phyloP scores from a whole-genome alignment of 2,113 vertebrate genomes.

The Mesembrinibis cayennensis region DNA sequence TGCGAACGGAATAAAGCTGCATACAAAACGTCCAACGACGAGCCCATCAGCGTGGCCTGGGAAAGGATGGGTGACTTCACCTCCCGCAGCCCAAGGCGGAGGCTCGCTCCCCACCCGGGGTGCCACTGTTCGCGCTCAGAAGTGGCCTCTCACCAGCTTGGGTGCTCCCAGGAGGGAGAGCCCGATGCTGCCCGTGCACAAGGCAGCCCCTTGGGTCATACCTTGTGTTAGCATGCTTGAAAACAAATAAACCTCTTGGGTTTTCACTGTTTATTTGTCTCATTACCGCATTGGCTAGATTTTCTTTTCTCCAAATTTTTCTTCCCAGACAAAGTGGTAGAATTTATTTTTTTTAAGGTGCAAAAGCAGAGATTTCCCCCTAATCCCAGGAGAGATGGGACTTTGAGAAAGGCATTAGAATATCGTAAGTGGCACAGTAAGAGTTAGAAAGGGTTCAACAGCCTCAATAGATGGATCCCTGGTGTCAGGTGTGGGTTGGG shows the following conservation, averaged over 20 bases:
- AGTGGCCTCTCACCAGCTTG: not conserved
- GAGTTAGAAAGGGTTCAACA: not conserved
- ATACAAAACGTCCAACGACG: accelerated
- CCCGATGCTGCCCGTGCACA: not conserved
- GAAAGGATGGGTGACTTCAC: not conserved
- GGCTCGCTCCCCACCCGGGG: not conserved
- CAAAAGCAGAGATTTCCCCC: not conserved
- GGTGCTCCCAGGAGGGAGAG: not conserved
- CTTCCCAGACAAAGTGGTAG: not conserved
- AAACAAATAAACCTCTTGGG: not conserved
- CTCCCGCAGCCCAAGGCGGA: not conserved
- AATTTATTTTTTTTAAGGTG: not conserved
- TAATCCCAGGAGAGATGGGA: not conserved
- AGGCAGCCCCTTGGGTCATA: not conserved
- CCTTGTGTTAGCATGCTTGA: not conserved
- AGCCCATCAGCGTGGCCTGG: not conserved
- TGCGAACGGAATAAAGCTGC: not conserved
- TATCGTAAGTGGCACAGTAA: too few relatives aligned
- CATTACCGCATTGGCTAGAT: not conserved
- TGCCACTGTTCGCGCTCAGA: not conserved
- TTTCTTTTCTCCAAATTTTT: not conserved
- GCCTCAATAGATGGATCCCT: not conserved
- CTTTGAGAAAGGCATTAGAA: not conserved
- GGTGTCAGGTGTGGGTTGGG: not conserved
- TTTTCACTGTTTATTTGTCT: not conserved